phyloP scores from a whole-genome alignment of 2,888 invertebrate genomes.

The Mythimna impura region DNA sequence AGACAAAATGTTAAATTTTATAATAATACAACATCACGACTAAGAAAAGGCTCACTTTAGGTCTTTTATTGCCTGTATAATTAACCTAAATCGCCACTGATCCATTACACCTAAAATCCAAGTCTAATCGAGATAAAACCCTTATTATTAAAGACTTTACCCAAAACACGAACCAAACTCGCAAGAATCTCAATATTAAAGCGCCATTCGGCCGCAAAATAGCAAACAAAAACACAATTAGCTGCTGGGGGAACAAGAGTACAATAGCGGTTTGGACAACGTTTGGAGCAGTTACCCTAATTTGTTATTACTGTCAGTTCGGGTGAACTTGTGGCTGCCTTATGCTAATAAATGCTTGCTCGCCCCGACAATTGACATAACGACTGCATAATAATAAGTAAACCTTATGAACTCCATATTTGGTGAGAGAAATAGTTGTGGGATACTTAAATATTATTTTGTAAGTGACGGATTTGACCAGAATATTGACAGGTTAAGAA shows the following conservation, averaged over 20 bases:
- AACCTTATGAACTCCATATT: slow-evolving; percentile 59
- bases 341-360: slow-evolving; percentile 81
- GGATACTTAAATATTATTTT: slow-evolving; percentile 29
- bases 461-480: slow-evolving; percentile 28
- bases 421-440: slow-evolving; percentile 35
- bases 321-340: slow-evolving; percentile 79
- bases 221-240: slow-evolving; percentile 88
- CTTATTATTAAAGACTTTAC: slow-evolving; percentile 56
- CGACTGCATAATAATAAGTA: slow-evolving; percentile 55
- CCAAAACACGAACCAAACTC: slow-evolving; percentile 45
- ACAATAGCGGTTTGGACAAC: slow-evolving; percentile 79
- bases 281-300: slow-evolving; percentile 83
- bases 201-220: slow-evolving; percentile 78
- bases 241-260: slow-evolving; percentile 74
- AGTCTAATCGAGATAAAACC: slow-evolving; percentile 48
- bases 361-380: slow-evolving; percentile 69
- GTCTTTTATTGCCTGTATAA: slow-evolving; percentile 4
- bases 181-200: slow-evolving; percentile 69
- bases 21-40: too few relatives aligned
- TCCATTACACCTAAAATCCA: slow-evolving; percentile 28
- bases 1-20: too few relatives aligned
- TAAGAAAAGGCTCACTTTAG: background rate
- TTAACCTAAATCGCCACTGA: slow-evolving; percentile 24
- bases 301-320: slow-evolving; percentile 84
- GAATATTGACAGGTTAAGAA: background rate